These are phyloP conservation scores for Nycticorax nycticorax DNA, from an alignment of 2,113 vertebrate species.

Conservation along the genomic window DNA sequence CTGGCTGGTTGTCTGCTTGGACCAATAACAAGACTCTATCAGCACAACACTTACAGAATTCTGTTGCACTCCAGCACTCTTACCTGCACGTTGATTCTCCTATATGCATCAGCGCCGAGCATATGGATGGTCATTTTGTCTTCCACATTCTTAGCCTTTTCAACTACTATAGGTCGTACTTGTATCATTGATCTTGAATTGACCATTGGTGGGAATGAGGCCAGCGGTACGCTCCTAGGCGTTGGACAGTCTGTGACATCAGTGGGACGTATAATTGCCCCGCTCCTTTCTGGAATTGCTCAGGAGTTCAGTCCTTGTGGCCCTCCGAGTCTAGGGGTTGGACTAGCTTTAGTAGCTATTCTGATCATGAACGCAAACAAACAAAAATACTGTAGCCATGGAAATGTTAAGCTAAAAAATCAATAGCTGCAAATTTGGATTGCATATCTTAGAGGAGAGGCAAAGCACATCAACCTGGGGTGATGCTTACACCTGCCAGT, in stretches of 20 bases:
- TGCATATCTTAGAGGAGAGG: background rate
- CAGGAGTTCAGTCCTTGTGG: slow-evolving; percentile 94
- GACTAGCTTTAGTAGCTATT: slow-evolving; percentile 81
- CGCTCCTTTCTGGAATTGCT: slow-evolving; percentile 87
- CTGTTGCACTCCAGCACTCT: slow-evolving; percentile 86
- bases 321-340: slow-evolving; percentile 84
- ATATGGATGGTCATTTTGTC: slow-evolving; percentile 82
- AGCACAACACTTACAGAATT: slow-evolving; percentile 78
- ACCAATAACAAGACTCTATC: slow-evolving; percentile 83
- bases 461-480: background rate
- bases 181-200: slow-evolving; percentile 91
- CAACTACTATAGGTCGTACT: slow-evolving; percentile 87
- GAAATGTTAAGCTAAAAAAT: slow-evolving; percentile 53
- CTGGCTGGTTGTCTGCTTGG: slow-evolving; percentile 86
- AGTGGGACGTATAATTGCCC: slow-evolving; percentile 85
- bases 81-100: slow-evolving; percentile 80
- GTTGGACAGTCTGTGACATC: slow-evolving; percentile 93
- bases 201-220: slow-evolving; percentile 77
- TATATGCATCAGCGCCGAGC: slow-evolving; percentile 76
- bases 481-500: background rate
- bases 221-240: slow-evolving; percentile 89
- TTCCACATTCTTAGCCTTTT: slow-evolving; percentile 89
- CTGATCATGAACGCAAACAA: slow-evolving; percentile 76
- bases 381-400: background rate
- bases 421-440: slow-evolving; percentile 6